These are phyloP conservation scores for Lissonota sp. DNA, from an alignment of 2,888 invertebrate species.

Conservation along the genomic window DNA sequence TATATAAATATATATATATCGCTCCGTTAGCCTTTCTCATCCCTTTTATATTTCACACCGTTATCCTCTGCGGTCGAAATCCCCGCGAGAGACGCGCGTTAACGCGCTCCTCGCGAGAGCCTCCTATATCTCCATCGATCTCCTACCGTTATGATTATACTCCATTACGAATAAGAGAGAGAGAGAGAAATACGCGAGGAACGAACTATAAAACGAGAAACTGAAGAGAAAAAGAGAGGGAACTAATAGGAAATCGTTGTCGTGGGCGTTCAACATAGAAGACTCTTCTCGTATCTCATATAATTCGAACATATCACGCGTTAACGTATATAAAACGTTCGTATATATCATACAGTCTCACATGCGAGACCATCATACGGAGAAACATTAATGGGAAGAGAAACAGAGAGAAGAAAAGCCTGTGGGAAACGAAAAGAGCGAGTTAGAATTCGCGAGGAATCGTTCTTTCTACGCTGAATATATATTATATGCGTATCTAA, in stretches of 20 bases:
- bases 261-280: conserved; percentile 50
- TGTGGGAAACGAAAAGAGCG: conserved; percentile 43
- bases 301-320: conserved; percentile 52
- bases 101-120: conserved; percentile 40
- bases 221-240: conserved; percentile 21
- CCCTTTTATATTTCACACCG: conserved; percentile 48
- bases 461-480: conserved; percentile 33
- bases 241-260: conserved; percentile 61
- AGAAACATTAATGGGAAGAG: conserved; percentile 23
- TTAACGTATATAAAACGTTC: background rate
- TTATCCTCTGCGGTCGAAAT: conserved; percentile 30
- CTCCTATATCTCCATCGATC: conserved; percentile 55
- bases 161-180: conserved; percentile 52
- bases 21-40: conserved; percentile 19
- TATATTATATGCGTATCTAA: background rate
- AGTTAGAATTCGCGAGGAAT: conserved; percentile 39
- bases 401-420: conserved; percentile 19
- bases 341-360: conserved; percentile 8
- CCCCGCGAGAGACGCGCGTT: conserved; percentile 39
- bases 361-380: conserved; percentile 36
- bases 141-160: conserved; percentile 63
- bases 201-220: conserved; percentile 27
- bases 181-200: background rate
- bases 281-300: conserved; percentile 55
- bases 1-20: conserved; percentile 1